A percentile compares a stretch with the other conserved stretches of the same genome.
Conservation (phyloP, 2,113 vertebrate genomes). For the Mesitornis unicolor region DNA sequence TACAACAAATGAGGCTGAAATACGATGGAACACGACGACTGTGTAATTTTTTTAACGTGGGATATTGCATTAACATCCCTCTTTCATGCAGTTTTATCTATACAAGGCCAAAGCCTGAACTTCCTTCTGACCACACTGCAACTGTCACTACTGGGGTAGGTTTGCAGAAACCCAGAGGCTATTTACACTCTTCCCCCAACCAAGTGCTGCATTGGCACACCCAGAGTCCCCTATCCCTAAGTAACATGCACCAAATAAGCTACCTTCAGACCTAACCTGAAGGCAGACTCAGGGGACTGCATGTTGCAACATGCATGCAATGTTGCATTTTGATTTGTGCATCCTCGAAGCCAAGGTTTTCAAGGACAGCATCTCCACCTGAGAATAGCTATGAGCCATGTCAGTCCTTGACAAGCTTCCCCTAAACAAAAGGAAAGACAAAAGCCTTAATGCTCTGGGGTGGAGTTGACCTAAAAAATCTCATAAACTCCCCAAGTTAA, state of each 20-base stretch:
- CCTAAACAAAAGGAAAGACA: neutral
- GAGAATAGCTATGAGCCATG: neutral
- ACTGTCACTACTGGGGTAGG: neutral
- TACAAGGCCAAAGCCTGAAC: neutral
- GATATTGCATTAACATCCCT: rapidly evolving
- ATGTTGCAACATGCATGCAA: rapidly evolving
- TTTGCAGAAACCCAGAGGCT: neutral
- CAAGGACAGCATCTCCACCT: neutral
- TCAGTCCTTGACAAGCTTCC: neutral
- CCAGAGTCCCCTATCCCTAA: too few species aligned
- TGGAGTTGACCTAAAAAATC: conserved; percentile 10
- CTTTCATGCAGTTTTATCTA: neutral
- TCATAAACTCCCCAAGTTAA: neutral
- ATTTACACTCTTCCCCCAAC: neutral
- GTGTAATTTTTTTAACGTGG: neutral
- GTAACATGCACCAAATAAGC: neutral
- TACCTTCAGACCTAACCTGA: neutral
- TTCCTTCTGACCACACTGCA: neutral
- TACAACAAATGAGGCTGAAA: neutral
- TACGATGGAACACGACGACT: neutral
- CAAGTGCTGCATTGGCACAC: neutral
- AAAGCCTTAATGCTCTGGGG: neutral
- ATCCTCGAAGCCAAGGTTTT: neutral
- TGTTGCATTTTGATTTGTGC: neutral
- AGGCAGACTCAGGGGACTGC: neutral